phyloP scores from a whole-genome alignment of 2,797 vertebrate genomes.

The Crax fasciolata region DNA sequence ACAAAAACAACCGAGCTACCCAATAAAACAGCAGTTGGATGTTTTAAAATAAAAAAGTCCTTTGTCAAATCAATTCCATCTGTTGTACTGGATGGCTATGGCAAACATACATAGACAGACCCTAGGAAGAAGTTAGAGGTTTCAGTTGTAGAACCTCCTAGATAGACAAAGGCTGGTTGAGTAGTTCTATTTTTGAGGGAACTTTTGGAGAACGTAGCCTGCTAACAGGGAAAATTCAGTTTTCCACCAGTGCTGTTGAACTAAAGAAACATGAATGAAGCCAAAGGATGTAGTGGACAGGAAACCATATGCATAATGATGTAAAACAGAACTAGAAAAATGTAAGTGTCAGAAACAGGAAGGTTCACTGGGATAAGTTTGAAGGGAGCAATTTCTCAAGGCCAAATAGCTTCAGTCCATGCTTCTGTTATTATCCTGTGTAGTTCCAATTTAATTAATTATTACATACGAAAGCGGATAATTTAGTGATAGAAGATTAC shows the following conservation, averaged over 20 bases:
- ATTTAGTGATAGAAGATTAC: neutral
- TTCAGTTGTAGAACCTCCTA: neutral
- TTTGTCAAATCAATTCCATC: neutral
- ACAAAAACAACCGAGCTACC: neutral
- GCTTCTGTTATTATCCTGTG: neutral
- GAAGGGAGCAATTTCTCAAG: neutral
- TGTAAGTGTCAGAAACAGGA: neutral
- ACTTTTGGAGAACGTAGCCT: neutral
- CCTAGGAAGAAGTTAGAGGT: neutral
- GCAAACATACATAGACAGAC: neutral
- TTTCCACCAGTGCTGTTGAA: neutral
- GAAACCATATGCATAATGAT: neutral
- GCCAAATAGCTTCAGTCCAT: neutral
- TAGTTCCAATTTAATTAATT: neutral
- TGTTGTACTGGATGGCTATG: neutral
- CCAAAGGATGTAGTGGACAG: neutral
- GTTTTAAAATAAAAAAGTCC: slow-evolving; percentile 18
- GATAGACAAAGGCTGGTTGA: neutral
- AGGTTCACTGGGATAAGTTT: neutral
- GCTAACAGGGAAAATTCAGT: neutral
- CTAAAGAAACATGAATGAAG: neutral
- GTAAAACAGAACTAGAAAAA: neutral
- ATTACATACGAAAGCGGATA: neutral
- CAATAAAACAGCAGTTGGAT: slow-evolving; percentile 14
- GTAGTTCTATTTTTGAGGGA: neutral